phyloP scores from a whole-genome alignment of 2,113 vertebrate species.

The Limnothrissa miodon region DNA sequence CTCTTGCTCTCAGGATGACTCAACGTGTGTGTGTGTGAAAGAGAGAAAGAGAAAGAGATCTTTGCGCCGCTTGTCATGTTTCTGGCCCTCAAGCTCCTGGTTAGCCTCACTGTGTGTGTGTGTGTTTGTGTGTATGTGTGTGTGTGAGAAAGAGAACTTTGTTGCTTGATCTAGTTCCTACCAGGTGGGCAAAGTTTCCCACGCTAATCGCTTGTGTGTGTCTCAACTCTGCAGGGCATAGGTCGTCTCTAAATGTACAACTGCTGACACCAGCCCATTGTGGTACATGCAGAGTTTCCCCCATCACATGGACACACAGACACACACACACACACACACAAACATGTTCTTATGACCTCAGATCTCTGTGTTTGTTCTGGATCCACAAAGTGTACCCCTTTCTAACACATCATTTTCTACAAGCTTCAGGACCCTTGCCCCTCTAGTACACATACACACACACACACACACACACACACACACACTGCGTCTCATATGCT shows the following conservation, averaged over 20 bases:
- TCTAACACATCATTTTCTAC: neutral
- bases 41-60: no score
- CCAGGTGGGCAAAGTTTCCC: no score
- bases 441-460: neutral
- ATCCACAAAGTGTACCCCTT: neutral
- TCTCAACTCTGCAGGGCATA: neutral
- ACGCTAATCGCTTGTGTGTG: neutral
- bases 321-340: neutral
- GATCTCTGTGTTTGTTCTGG: neutral
- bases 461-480: slow-evolving; percentile 13
- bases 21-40: no score
- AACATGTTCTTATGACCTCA: neutral
- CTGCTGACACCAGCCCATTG: no score
- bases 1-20: neutral
- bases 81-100: no score
- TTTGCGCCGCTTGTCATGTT: no score
- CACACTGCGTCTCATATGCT: slow-evolving; percentile 71
- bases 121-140: no score
- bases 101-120: no score
- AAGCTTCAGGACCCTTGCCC: neutral
- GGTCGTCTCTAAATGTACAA: no score
- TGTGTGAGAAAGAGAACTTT: no score
- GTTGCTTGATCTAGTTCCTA: no score
- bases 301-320: no score
- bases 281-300: neutral